Conservation (phyloP, 2,888 invertebrate genomes). For the Apantesis nais region DNA sequence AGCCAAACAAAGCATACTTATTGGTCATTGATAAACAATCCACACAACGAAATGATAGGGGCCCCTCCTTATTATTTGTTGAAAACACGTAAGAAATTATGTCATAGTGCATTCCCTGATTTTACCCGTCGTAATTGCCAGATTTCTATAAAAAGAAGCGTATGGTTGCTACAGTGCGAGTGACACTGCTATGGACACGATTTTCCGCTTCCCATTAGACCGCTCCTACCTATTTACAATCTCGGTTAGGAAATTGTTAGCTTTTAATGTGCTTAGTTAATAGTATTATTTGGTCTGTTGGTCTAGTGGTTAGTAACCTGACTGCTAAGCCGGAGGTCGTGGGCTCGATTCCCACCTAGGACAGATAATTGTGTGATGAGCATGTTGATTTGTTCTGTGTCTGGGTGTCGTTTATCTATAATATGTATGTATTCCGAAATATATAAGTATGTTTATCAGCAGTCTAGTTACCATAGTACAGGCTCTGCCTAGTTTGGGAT, state of each 20-base stretch:
- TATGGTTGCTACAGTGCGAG: neutral
- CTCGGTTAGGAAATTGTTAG: neutral
- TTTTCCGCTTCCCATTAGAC: neutral
- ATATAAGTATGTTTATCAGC: no score
- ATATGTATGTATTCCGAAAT: no score
- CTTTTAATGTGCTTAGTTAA: neutral
- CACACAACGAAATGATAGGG: neutral
- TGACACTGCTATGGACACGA: neutral
- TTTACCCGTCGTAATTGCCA: neutral
- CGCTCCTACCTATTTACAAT: neutral
- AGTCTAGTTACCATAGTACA: no score
- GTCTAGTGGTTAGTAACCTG: no score
- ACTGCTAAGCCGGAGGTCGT: no score
- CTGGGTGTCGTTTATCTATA: no score
- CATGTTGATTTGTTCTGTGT: no score
- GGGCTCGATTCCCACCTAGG: no score
- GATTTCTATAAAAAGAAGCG: neutral
- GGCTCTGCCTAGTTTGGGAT: no score
- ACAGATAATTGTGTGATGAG: no score
- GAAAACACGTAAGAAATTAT: neutral
- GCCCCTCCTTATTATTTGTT: neutral
- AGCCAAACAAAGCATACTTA: neutral
- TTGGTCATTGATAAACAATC: slow-evolving; percentile 1
- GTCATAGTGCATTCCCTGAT: neutral
- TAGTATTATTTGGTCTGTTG: no score